Conservation (phyloP, 2,888 invertebrate species). For the Drosophila neonasuta region DNA sequence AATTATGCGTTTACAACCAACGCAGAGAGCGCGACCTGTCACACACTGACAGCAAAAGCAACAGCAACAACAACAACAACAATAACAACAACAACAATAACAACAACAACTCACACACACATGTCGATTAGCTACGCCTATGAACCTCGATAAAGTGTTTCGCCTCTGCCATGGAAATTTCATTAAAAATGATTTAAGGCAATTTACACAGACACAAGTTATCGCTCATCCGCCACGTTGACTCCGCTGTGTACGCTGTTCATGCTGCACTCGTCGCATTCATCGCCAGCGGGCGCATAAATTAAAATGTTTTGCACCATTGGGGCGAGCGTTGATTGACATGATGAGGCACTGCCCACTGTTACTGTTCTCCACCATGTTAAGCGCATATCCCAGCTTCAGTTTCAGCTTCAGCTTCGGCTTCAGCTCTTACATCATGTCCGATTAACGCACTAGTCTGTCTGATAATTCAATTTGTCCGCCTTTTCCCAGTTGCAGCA, state of each 20-base stretch:
- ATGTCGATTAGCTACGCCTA: constrained; percentile 52
- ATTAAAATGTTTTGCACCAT: constrained; percentile 61
- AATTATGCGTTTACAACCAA: constrained; percentile 52
- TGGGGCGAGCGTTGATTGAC: constrained; percentile 54
- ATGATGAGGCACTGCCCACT: constrained; percentile 4
- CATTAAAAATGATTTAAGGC: constrained; percentile 75
- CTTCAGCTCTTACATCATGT: not conserved
- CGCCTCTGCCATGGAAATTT: constrained; percentile 56
- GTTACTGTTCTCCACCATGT: not conserved
- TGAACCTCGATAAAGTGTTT: constrained; percentile 20
- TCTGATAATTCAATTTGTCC: constrained; percentile 34
- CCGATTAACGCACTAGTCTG: constrained; percentile 43
- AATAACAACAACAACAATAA: not conserved
- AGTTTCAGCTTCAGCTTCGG: not conserved
- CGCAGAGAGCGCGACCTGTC: constrained; percentile 47
- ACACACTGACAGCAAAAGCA: constrained; percentile 47
- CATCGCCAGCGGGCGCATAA: constrained; percentile 56
- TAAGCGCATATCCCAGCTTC: not conserved
- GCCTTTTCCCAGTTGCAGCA: constrained; percentile 2
- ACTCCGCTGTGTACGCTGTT: not conserved
- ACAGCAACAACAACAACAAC: constrained; percentile 14
- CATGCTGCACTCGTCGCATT: constrained; percentile 19
- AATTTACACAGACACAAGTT: constrained; percentile 55
- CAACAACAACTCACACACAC: constrained; percentile 20
- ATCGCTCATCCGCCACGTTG: constrained; percentile 17